Percentiles rank a stretch among this genome's conserved stretches.
phyloP scores from a whole-genome alignment of 2,797 vertebrate species.

The Fringilla coelebs region DNA sequence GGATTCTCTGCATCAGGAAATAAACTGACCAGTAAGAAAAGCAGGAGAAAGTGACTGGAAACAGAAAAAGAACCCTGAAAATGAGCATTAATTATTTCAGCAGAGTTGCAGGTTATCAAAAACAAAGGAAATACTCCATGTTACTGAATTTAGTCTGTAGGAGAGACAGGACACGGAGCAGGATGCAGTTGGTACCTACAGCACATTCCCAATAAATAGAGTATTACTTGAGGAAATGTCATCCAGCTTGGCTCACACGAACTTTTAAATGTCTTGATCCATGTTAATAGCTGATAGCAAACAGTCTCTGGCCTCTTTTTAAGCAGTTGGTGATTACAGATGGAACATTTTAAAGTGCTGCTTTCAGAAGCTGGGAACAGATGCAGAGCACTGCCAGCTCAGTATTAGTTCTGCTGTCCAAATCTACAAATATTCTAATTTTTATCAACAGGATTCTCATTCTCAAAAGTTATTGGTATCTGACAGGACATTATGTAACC shows the following conservation, averaged over 20 bases:
- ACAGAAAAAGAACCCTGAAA: not conserved
- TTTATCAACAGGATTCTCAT: not conserved
- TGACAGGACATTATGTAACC: not conserved
- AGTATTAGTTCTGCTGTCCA: not conserved
- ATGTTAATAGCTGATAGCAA: not conserved
- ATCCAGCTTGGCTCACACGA: not conserved
- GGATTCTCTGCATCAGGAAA: not conserved
- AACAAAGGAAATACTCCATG: not conserved
- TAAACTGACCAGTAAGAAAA: not conserved
- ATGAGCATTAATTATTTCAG: not conserved
- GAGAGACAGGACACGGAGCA: not conserved
- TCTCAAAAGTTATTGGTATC: not conserved
- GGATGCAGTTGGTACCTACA: not conserved
- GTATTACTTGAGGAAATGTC: not conserved
- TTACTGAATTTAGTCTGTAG: not conserved
- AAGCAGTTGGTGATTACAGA: constrained; percentile 34
- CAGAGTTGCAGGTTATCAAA: not conserved
- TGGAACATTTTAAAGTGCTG: not conserved
- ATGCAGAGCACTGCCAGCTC: not conserved
- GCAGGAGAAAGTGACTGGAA: not conserved
- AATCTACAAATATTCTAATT: not conserved
- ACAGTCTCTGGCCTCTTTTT: not conserved
- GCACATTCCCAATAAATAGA: not conserved
- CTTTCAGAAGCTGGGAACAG: not conserved
- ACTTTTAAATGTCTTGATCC: not conserved